These are phyloP conservation scores for Brassicogethes aeneus DNA, from an alignment of 2,888 invertebrate genomes.

Conservation along the genomic window DNA sequence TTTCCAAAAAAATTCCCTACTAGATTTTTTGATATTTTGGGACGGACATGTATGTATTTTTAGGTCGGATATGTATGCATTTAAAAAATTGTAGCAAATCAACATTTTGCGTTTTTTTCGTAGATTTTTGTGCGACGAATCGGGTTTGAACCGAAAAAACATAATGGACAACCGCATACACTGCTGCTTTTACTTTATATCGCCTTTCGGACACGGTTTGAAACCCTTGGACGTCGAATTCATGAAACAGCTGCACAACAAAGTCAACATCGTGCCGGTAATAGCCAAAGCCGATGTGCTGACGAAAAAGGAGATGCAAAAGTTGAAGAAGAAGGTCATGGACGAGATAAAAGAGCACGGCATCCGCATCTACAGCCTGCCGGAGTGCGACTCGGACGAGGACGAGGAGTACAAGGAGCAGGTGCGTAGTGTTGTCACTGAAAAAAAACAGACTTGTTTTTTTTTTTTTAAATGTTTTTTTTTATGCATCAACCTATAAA, in stretches of 20 bases:
- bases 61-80: too few relatives aligned
- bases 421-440: too few relatives aligned
- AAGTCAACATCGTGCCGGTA: conserved; percentile 95
- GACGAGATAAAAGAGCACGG: conserved; percentile 86
- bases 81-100: too few relatives aligned
- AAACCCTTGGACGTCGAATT: conserved; percentile 92
- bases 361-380: conserved; percentile 89
- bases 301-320: conserved; percentile 83
- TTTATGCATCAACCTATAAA: too few relatives aligned
- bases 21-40: too few relatives aligned
- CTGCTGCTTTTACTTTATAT: conserved; percentile 96
- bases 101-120: too few relatives aligned
- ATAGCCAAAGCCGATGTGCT: conserved; percentile 95
- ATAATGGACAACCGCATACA: conserved; percentile 96
- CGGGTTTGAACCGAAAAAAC: conserved; percentile 90
- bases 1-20: too few relatives aligned
- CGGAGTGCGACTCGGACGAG: conserved; percentile 91
- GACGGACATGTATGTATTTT: too few relatives aligned
- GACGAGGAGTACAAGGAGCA: conserved; percentile 96
- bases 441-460: too few relatives aligned
- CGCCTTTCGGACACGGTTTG: conserved; percentile 94
- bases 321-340: conserved; percentile 79
- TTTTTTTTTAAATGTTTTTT: too few relatives aligned
- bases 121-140: conserved; percentile 86
- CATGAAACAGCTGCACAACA: conserved; percentile 93